Evolutionary conservation across 2,888 invertebrate genomes (phyloP).

Genomic region (Thysanoteuthis rhombus): DNA sequence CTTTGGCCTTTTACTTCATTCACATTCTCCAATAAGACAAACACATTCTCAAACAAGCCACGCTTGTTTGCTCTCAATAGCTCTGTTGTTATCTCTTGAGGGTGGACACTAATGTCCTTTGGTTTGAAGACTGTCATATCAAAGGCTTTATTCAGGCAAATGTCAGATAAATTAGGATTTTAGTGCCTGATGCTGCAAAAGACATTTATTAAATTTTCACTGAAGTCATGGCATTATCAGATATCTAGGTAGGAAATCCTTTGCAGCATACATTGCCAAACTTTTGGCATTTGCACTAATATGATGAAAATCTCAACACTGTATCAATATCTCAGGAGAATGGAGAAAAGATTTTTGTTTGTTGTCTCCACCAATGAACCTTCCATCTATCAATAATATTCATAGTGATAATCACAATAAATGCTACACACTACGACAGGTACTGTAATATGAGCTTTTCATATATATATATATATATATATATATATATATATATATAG

Average conservation of each 20-base stretch:
- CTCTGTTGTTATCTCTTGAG: neutral
- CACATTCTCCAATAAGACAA: neutral
- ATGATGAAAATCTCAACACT: too few relatives aligned
- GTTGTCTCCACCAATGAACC: too few relatives aligned
- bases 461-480: too few relatives aligned
- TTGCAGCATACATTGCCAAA: neutral
- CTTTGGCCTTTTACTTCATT: neutral
- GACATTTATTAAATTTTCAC: neutral
- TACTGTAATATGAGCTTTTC: too few relatives aligned
- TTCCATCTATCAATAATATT: too few relatives aligned
- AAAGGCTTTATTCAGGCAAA: neutral
- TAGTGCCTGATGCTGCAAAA: too few relatives aligned
- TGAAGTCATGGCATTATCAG: neutral
- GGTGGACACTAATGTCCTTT: neutral
- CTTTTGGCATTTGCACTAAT: neutral
- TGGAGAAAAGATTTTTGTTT: too few relatives aligned
- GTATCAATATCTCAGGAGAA: too few relatives aligned
- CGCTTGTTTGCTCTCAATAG: neutral
- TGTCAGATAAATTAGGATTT: neutral
- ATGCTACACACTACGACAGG: too few relatives aligned
- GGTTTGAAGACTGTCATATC: neutral
- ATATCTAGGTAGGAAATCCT: too few relatives aligned
- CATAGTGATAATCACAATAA: too few relatives aligned
- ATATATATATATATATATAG: too few relatives aligned
- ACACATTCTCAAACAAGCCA: neutral